Evolutionary conservation across 2,888 invertebrate species (phyloP), one percentile per base, ranked within the genome.

Genomic region (Ennomos quercinarius): DNA sequence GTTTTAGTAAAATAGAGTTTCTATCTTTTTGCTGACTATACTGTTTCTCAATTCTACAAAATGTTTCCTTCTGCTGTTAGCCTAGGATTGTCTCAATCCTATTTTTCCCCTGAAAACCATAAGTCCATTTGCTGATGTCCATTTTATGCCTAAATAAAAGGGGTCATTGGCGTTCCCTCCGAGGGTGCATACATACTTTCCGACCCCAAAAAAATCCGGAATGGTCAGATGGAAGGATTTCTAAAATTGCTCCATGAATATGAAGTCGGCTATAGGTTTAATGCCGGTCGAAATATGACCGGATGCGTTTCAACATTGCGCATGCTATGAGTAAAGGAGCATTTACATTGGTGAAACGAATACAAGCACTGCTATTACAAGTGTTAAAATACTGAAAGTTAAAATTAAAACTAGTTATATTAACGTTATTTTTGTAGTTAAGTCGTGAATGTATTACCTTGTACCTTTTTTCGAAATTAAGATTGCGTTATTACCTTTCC

Each of bases 171-270:
- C 53, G 50, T 10, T 34, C 60, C 61, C 51, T 56, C 55, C 48
- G 47, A 52, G 68, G 63, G 63, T 62, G 62, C 61, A 56, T 60
- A 42, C 63, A 65, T 68, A 64, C 58, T 62, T 57, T 69, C 47
- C 48, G 57, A 60, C 51, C 70, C 72, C 64, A 46, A 52, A 64
- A 27, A 62, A 64, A 60, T 56, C 57, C 64, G 47, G 46, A 63
- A 65, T 57, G 27, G 76, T 72, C 77, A 68, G n/a, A 70, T 71
- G 72, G 72, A 81, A 83, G 84, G 83, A 87, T 88, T 86, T 86
- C 77, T 76, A 80, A 85, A 88, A 90, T 88, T 83, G 85, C 84
- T 81, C 85, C 78, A 89, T 89, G 91, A 90, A 91, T 91, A 91
- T 87, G 86, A 89, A 90, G 87, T 84, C 40, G 34, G 84, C 81